These are phyloP conservation scores for Lagocephalus sceleratus DNA, from an alignment of 2,797 vertebrate genomes.

Conservation along the genomic window DNA sequence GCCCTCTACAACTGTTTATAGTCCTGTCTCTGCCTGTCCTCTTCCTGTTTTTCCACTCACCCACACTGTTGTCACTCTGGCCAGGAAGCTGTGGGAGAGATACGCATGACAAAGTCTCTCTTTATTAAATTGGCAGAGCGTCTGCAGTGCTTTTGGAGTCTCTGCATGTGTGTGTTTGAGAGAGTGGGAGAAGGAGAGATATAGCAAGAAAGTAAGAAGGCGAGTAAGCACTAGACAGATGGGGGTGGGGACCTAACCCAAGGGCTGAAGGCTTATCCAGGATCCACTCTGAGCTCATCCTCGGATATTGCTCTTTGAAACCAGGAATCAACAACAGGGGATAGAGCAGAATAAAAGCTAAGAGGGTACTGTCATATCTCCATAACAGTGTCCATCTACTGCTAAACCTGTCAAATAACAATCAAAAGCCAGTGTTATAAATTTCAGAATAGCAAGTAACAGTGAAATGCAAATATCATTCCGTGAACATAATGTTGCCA, in stretches of 20 bases:
- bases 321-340: constrained; percentile 60
- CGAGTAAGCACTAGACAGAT: constrained; percentile 48
- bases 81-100: constrained; percentile 80
- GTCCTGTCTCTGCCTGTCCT: constrained; percentile 52
- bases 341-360: constrained; percentile 42
- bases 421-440: background rate
- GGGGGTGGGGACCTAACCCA: constrained; percentile 71
- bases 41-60: constrained; percentile 81
- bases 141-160: constrained; percentile 59
- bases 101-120: constrained; percentile 73
- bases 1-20: constrained; percentile 56
- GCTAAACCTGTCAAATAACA: constrained; percentile 5
- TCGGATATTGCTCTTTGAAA: constrained; percentile 71
- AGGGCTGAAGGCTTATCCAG: constrained; percentile 70
- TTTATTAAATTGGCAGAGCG: constrained; percentile 78
- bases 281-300: constrained; percentile 71
- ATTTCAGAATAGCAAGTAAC: too few species aligned
- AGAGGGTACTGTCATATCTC: constrained; percentile 22
- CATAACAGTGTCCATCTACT: constrained; percentile 21
- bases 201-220: constrained; percentile 21
- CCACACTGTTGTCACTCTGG: constrained; percentile 74
- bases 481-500: background rate
- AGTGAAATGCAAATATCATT: background rate
- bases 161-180: constrained; percentile 22
- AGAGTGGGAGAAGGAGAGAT: constrained; percentile 15